phyloP scores from a whole-genome alignment of 2,888 invertebrate species.

The Petrophora chlorosata region DNA sequence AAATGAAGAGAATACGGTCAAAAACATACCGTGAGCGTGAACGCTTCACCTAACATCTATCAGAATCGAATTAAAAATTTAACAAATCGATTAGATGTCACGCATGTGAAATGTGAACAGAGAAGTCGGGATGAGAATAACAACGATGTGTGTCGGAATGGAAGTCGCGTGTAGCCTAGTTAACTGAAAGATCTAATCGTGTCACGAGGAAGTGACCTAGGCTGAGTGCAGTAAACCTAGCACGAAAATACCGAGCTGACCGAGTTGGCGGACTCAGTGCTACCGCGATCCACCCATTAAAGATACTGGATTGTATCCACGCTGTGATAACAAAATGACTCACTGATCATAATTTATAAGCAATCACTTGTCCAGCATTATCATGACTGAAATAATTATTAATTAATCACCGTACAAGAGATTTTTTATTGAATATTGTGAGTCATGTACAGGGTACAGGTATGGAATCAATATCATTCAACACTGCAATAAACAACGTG shows the following conservation, averaged over 20 bases:
- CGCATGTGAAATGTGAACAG: conserved; percentile 6
- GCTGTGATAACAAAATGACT: conserved; percentile 46
- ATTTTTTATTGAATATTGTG: conserved; percentile 44
- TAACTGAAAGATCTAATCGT: conserved; percentile 20
- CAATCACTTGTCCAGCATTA: conserved; percentile 48
- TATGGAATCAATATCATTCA: conserved; percentile 47
- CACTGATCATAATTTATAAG: conserved; percentile 50
- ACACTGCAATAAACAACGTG: conserved; percentile 42
- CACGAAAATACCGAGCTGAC: conserved; percentile 62
- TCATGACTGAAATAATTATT: conserved; percentile 58
- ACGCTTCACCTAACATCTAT: conserved; percentile 23
- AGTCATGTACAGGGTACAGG: conserved; percentile 50
- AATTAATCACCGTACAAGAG: conserved; percentile 35
- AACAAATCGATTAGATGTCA: conserved; percentile 8
- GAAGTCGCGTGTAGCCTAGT: conserved; percentile 9
- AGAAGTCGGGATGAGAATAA: not conserved
- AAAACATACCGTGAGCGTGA: conserved; percentile 35
- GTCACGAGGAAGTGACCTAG: conserved; percentile 42
- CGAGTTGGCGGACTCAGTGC: conserved; percentile 64
- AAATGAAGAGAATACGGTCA: conserved; percentile 34
- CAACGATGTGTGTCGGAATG: not conserved
- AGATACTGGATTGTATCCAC: conserved; percentile 23
- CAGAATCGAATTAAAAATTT: conserved; percentile 4
- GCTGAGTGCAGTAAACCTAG: conserved; percentile 44
- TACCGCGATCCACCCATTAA: conserved; percentile 53